phyloP scores from a whole-genome alignment of 2,113 vertebrate species.

The Osmerus mordax region DNA sequence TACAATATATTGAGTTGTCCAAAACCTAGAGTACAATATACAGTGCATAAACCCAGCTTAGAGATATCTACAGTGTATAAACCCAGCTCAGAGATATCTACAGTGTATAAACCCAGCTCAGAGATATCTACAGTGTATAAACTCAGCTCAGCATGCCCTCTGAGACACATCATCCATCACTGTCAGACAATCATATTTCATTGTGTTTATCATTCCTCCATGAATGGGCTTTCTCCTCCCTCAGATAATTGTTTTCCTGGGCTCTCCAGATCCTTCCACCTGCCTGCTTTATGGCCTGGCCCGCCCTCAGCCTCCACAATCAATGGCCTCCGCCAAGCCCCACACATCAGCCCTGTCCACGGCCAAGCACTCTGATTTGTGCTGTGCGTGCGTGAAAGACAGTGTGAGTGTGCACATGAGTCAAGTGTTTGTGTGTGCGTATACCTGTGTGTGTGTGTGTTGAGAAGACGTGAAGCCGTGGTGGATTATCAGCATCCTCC shows the following conservation, averaged over 20 bases:
- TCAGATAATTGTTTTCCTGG: conserved; percentile 68
- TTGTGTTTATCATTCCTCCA: conserved; percentile 66
- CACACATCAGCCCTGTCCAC: conserved; percentile 62
- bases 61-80: conserved; percentile 49
- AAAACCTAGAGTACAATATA: neutral
- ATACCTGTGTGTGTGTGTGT: neutral
- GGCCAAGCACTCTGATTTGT: conserved; percentile 57
- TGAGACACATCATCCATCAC: conserved; percentile 53
- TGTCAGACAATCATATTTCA: conserved; percentile 69
- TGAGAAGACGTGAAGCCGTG: conserved; percentile 20
- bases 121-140: conserved; percentile 50
- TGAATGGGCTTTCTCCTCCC: conserved; percentile 55
- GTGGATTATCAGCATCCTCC: conserved; percentile 62
- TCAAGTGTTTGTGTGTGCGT: neutral
- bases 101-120: conserved; percentile 32
- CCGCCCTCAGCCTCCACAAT: conserved; percentile 57
- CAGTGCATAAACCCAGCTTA: conserved; percentile 1
- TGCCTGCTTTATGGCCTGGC: conserved; percentile 59
- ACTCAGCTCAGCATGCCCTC: neutral
- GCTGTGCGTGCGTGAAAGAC: conserved; percentile 41
- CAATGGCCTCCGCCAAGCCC: conserved; percentile 57
- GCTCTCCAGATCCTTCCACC: conserved; percentile 50
- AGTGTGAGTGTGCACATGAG: neutral
- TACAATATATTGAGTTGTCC: neutral
- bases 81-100: neutral